Conservation (phyloP, 2,797 vertebrate species). For the Scyliorhinus canicula region DNA sequence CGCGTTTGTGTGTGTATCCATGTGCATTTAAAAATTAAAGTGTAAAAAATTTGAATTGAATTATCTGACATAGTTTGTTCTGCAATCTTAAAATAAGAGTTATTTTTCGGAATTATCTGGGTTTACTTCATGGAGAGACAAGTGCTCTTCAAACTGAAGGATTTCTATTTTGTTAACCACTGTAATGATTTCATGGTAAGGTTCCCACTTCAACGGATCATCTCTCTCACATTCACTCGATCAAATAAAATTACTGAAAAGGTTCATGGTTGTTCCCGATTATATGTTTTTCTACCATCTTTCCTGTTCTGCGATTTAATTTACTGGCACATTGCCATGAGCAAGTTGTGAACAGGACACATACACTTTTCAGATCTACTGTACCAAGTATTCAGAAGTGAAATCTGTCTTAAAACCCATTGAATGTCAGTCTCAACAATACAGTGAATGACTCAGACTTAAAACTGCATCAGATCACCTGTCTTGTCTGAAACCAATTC, state of each 20-base stretch:
- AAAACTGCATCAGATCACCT: conserved; percentile 5
- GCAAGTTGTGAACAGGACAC: conserved; percentile 19
- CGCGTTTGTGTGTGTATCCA: not conserved
- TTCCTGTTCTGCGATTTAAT: not conserved
- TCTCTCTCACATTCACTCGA: not conserved
- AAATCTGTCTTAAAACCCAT: conserved; percentile 26
- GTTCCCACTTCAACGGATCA: not conserved
- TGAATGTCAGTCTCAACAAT: conserved; percentile 10
- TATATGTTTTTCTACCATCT: not conserved
- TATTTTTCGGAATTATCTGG: not conserved
- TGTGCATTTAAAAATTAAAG: not conserved
- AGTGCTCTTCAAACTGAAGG: not conserved
- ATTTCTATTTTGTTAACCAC: not conserved
- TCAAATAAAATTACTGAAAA: not conserved
- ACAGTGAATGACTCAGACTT: conserved; percentile 16
- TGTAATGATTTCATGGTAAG: not conserved
- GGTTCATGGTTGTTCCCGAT: not conserved
- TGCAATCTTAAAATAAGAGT: not conserved
- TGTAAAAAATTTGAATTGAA: not conserved
- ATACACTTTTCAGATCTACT: not conserved
- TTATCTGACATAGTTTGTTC: not conserved
- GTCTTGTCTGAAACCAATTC: conserved; percentile 7
- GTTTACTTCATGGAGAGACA: not conserved
- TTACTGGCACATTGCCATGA: not conserved
- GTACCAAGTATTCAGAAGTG: not conserved